Percentiles rank a stretch among this genome's conserved stretches.
Conservation (phyloP, 2,113 vertebrate species). For the Channa argus region DNA sequence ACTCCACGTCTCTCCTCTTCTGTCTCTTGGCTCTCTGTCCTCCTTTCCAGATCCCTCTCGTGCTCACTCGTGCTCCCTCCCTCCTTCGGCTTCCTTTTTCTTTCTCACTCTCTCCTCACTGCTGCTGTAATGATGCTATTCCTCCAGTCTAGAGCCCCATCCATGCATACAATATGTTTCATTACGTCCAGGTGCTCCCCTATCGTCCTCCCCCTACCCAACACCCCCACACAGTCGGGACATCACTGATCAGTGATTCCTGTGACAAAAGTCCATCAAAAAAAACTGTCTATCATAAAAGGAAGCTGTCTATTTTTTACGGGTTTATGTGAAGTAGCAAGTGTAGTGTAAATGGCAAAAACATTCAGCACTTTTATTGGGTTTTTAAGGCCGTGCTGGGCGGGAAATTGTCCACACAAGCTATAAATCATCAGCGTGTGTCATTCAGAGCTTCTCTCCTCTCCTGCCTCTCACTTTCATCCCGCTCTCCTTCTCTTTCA, state of each 20-base stretch:
- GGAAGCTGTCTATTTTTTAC: conserved; percentile 1
- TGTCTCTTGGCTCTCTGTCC: conserved; percentile 74
- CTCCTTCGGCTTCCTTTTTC: conserved; percentile 25
- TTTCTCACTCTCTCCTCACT: conserved; percentile 57
- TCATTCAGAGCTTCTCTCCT: conserved; percentile 43
- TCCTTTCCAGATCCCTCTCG: conserved; percentile 70
- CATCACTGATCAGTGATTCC: conserved; percentile 26
- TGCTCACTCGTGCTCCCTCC: conserved; percentile 57
- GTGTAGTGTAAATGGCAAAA: conserved; percentile 9
- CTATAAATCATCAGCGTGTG: conserved; percentile 42
- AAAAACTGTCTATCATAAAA: conserved; percentile 3
- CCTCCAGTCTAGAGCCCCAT: conserved; percentile 60
- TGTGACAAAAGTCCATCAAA: conserved; percentile 1
- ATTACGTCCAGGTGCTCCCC: conserved; percentile 49
- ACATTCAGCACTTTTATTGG: not conserved
- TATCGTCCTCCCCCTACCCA: conserved; percentile 30
- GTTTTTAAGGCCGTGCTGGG: conserved; percentile 11
- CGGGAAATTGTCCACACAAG: conserved; percentile 42
- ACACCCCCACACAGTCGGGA: conserved; percentile 54
- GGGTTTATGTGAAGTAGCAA: too few species aligned
- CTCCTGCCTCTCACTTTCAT: conserved; percentile 38
- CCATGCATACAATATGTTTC: conserved; percentile 73
- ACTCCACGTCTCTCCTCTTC: conserved; percentile 72
- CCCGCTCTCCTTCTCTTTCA: conserved; percentile 13
- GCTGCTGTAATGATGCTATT: conserved; percentile 61